Evolutionary conservation across 2,113 vertebrate species (phyloP).

Genomic region (Peucedramus taeniatus): DNA sequence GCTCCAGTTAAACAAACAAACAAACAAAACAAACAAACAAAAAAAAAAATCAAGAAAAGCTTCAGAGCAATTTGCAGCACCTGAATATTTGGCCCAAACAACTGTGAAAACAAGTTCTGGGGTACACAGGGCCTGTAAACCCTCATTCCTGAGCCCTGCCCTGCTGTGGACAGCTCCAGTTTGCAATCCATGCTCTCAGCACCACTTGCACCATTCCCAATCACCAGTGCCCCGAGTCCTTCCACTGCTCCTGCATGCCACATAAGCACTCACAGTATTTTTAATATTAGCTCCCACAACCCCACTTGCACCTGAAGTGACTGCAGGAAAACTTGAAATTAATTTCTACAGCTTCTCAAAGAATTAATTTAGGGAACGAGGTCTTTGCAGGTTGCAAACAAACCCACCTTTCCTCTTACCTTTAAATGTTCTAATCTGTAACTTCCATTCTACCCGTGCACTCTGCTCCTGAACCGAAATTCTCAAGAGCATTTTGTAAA

Average conservation of each 20-base stretch:
- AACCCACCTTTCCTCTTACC: neutral
- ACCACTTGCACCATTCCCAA: neutral
- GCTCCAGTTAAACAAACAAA: neutral
- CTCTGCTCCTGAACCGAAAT: neutral
- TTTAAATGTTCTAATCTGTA: neutral
- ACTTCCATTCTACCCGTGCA: fast-evolving
- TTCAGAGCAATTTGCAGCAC: neutral
- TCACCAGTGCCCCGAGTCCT: neutral
- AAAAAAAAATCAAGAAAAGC: neutral
- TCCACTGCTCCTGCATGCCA: neutral
- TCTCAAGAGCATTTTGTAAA: neutral
- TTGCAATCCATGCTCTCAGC: neutral
- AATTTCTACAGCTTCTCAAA: neutral
- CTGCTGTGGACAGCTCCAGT: neutral
- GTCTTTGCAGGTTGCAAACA: neutral
- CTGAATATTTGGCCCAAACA: neutral
- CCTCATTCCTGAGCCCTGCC: neutral
- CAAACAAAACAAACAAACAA: no score
- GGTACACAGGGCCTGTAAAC: neutral
- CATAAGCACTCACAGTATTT: neutral
- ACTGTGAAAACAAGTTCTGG: neutral
- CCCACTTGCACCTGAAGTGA: neutral
- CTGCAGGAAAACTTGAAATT: neutral
- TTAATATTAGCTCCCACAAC: neutral
- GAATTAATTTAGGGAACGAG: neutral